Evolutionary conservation across 2,113 vertebrate genomes (phyloP).

Genomic region (Oriolus oriolus): DNA sequence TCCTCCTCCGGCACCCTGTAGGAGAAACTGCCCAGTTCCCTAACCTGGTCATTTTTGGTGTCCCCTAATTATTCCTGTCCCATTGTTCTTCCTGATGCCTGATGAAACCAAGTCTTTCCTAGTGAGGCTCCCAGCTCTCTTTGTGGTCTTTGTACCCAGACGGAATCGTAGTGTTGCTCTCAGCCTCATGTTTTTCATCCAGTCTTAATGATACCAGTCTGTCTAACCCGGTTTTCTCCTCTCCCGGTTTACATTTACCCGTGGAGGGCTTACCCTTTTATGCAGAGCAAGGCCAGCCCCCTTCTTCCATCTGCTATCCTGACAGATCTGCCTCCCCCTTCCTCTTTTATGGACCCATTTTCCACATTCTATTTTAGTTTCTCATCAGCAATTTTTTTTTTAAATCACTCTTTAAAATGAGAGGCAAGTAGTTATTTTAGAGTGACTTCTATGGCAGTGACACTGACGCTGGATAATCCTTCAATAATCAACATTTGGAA

Average conservation of each 20-base stretch:
- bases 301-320: background rate
- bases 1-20: background rate
- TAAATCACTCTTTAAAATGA: background rate
- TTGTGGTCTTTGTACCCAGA: background rate
- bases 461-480: background rate
- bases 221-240: background rate
- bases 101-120: background rate
- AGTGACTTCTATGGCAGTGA: background rate
- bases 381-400: background rate
- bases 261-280: background rate
- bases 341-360: background rate
- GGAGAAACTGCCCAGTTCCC: background rate
- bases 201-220: background rate
- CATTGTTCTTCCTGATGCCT: accelerated
- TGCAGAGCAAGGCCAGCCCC: background rate
- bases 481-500: background rate
- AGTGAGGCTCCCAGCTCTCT: background rate
- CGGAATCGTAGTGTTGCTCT: background rate
- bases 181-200: background rate
- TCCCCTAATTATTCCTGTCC: background rate
- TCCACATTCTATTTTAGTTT: background rate
- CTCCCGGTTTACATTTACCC: background rate
- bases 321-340: background rate
- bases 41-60: background rate
- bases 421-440: background rate